A percentile compares a stretch with the other conserved stretches of the same genome.
Conservation (phyloP, 2,888 invertebrate species). For the Subacronicta megacephala region DNA sequence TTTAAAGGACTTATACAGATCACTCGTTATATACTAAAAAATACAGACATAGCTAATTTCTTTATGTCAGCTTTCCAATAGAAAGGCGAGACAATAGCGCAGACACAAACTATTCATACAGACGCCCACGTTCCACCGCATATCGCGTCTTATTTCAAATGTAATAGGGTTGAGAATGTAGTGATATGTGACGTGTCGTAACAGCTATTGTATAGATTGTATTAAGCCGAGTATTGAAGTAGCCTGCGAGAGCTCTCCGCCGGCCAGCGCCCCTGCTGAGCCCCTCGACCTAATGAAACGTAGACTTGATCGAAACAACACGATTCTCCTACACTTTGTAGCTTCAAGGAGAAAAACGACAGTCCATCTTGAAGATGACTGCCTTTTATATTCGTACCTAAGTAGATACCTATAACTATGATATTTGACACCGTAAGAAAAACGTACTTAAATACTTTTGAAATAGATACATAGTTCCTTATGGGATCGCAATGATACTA, state of each 20-base stretch:
- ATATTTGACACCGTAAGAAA: no score
- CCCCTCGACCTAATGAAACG: slow-evolving; percentile 82
- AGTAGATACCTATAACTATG: no score
- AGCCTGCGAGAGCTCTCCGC: slow-evolving; percentile 73
- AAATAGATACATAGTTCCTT: no score
- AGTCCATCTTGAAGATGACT: slow-evolving; percentile 21
- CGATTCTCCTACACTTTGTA: slow-evolving; percentile 50
- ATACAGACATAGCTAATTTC: slow-evolving; percentile 59
- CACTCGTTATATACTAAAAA: slow-evolving; percentile 29
- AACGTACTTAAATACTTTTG: no score
- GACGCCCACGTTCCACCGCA: slow-evolving; percentile 17
- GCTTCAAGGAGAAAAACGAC: slow-evolving; percentile 48
- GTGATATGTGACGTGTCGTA: slow-evolving; percentile 36
- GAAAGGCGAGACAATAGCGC: slow-evolving; percentile 71
- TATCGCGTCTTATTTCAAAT: slow-evolving; percentile 38
- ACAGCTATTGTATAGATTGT: slow-evolving; percentile 62
- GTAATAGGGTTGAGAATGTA: slow-evolving; percentile 58
- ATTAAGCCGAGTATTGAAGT: slow-evolving; percentile 72
- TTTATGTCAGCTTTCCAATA: slow-evolving; percentile 69
- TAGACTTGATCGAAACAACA: slow-evolving; percentile 59
- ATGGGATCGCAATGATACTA: no score
- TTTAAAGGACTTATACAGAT: no score
- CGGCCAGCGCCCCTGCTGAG: slow-evolving; percentile 72
- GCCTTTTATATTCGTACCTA: slow-evolving; percentile 1
- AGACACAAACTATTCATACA: slow-evolving; percentile 66